A percentile compares a stretch with the other conserved stretches of the same genome.
Conservation (phyloP, 2,888 invertebrate species). For the Diplolepis rosae region DNA sequence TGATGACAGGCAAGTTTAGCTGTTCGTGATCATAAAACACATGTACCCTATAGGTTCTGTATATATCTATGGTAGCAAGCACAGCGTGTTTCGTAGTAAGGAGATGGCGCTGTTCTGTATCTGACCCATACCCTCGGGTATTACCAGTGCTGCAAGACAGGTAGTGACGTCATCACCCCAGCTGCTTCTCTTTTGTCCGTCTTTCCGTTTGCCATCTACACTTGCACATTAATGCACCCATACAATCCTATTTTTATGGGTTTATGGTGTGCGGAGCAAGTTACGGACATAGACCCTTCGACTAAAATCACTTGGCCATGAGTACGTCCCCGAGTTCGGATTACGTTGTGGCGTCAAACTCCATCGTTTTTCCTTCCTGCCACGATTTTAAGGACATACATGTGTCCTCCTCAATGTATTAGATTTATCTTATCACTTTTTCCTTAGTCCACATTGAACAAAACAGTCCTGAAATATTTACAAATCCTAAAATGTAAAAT, state of each 20-base stretch:
- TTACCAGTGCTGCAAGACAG: conserved; percentile 62
- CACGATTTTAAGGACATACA: conserved; percentile 14
- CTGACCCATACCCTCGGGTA: conserved; percentile 66
- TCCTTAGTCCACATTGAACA: no score
- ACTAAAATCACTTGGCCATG: conserved; percentile 12
- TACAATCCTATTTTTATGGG: not conserved
- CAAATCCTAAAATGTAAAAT: no score
- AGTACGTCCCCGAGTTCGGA: conserved; percentile 16
- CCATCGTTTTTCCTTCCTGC: not conserved
- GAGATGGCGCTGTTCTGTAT: conserved; percentile 35
- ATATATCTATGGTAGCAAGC: not conserved
- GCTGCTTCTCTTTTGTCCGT: conserved; percentile 57
- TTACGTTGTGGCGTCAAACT: conserved; percentile 13
- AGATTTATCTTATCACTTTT: not conserved
- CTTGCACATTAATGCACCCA: not conserved
- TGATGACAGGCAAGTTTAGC: not conserved
- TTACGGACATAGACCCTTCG: not conserved
- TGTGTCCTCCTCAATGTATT: not conserved
- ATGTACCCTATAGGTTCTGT: not conserved
- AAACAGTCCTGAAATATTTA: no score
- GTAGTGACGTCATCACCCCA: conserved; percentile 68
- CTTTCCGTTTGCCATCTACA: conserved; percentile 15
- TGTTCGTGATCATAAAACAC: not conserved
- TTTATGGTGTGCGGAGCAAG: conserved; percentile 16
- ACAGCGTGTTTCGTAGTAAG: not conserved